These are phyloP conservation scores for Parasteatoda tepidariorum DNA, from an alignment of 1,140 invertebrate species.

Conservation along the genomic window DNA sequence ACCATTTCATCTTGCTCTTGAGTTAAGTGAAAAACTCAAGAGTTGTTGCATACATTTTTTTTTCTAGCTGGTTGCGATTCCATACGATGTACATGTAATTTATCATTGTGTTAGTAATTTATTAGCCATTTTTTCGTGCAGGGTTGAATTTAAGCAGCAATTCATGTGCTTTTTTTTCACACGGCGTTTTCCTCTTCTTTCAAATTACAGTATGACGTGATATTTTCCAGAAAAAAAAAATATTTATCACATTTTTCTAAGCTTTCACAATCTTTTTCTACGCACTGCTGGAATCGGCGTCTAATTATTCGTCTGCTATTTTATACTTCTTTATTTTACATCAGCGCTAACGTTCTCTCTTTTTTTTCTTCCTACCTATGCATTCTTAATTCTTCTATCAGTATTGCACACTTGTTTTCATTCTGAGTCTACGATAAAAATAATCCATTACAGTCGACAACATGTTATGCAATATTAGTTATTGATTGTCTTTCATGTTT, in stretches of 20 bases:
- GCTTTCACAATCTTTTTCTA: slow-evolving; percentile 46
- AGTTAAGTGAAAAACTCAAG: slow-evolving; percentile 32
- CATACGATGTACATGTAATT: slow-evolving; percentile 59
- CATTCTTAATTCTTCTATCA: slow-evolving; percentile 8
- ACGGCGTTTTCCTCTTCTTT: slow-evolving; percentile 25
- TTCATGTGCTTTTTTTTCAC: slow-evolving; percentile 53
- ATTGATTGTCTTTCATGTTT: too few species aligned
- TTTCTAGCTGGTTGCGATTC: slow-evolving; percentile 44
- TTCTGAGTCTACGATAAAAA: too few species aligned
- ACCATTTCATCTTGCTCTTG: slow-evolving; percentile 20
- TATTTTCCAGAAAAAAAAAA: slow-evolving; percentile 19
- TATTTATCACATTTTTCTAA: slow-evolving; percentile 49
- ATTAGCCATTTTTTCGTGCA: slow-evolving; percentile 60
- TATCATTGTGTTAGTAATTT: slow-evolving; percentile 62
- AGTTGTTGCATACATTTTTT: slow-evolving; percentile 44
- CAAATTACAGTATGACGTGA: slow-evolving; percentile 31
- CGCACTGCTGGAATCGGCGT: slow-evolving; percentile 40
- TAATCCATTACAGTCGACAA: too few species aligned
- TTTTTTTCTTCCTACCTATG: slow-evolving; percentile 7
- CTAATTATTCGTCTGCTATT: slow-evolving; percentile 49
- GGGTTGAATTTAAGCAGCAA: slow-evolving; percentile 52
- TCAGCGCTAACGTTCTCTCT: slow-evolving; percentile 16
- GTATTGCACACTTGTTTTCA: too few species aligned
- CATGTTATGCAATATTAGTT: too few species aligned
- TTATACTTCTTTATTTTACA: slow-evolving; percentile 42